Base-by-base conservation (phyloP, 2,113 vertebrate species). In the Halichoeres trimaculatus region DNA sequence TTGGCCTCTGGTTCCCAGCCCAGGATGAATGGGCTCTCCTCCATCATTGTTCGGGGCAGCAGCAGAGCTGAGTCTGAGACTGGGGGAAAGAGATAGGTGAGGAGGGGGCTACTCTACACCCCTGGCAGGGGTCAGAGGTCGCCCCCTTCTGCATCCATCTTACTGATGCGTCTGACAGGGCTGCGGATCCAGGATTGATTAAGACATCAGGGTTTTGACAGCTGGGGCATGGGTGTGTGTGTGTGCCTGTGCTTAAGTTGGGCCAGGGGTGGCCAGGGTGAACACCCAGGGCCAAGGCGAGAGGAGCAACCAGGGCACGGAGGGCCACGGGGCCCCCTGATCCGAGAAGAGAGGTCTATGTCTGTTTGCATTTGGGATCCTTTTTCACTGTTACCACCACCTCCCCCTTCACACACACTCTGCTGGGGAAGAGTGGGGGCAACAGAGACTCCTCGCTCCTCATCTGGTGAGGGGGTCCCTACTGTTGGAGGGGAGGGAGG, bases 161-260 rank as follows among this genome's bases (percentile, higher is more conserved):
- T 97, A 86, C 90, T 70, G 84, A 76, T 63, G 84, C 76, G 90
- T 94, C 91, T 95, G 94, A 92, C 92, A 85, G 84, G 88, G 93
- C 94, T 93, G 93, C 91, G 93, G 93, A 85, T 85, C 81, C 88
- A 94, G 94, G 94, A 96, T 96, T 97, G 96, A 98, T 99, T 95
- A 97, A 98, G 96, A 96, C 93, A 90, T 98, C 96, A 93, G 92
- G 77, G 80, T 93, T 95, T 92, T 95, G 95, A 97, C 96, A 97
- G 92, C 92, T 91, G 89, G 12, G 48, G 74, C 0, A 1, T 22
- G 54, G 34, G 61, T 55, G 66, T 64, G 76, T 82, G 58, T 76
- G 68, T 74, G 74, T 17, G 69, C 58, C 61, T 76, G 50, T 35
- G 47, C n/a, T 69, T 0, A 24, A 76, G 66, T 60, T 77, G 57